Conservation (phyloP, 2,797 vertebrate genomes). For the Chromis chromis region DNA sequence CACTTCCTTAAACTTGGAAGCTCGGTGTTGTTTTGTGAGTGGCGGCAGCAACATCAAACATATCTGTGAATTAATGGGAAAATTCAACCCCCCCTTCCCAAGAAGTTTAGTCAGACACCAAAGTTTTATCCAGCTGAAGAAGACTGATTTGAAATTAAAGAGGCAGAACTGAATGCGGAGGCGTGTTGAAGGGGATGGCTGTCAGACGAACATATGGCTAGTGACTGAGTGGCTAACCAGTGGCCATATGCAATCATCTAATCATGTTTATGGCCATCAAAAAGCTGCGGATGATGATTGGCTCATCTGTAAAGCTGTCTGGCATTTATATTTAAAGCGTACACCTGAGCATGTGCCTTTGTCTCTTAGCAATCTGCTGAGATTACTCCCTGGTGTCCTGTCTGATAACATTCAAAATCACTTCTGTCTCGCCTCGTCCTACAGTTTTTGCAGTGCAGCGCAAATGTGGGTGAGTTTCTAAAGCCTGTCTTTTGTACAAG, state of each 20-base stretch:
- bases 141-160: conserved; percentile 75
- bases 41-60: conserved; percentile 74
- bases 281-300: conserved; percentile 69
- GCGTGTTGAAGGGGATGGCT: conserved; percentile 66
- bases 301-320: conserved; percentile 74
- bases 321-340: conserved; percentile 67
- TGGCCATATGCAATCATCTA: conserved; percentile 81
- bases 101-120: conserved; percentile 67
- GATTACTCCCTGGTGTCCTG: conserved; percentile 68
- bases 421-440: conserved; percentile 28
- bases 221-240: conserved; percentile 75
- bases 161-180: conserved; percentile 69
- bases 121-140: conserved; percentile 64
- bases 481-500: background rate
- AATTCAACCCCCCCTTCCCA: conserved; percentile 11
- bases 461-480: conserved; percentile 27
- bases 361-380: conserved; percentile 66
- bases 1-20: conserved; percentile 62
- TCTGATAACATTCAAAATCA: conserved; percentile 51
- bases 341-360: conserved; percentile 71
- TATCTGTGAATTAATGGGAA: conserved; percentile 59
- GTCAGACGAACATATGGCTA: conserved; percentile 81
- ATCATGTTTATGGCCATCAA: conserved; percentile 76
- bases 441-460: conserved; percentile 4
- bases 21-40: conserved; percentile 63